Evolutionary conservation across 2,797 vertebrate genomes (phyloP).

Genomic region (Alauda arvensis): DNA sequence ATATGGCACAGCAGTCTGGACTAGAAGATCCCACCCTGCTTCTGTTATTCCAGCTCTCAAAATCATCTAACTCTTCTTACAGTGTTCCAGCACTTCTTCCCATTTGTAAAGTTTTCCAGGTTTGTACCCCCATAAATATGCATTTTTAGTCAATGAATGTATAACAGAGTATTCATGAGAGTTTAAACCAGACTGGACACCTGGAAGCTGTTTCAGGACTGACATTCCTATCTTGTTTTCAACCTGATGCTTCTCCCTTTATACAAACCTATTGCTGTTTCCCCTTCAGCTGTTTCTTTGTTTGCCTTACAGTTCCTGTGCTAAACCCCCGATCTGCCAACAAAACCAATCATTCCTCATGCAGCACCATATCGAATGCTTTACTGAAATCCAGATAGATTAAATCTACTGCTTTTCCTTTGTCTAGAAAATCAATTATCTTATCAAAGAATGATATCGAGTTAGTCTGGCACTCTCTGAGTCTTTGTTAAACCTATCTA

Average conservation of each 20-base stretch:
- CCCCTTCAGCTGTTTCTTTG: not conserved
- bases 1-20: not conserved
- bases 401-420: constrained; percentile 44
- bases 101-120: not conserved
- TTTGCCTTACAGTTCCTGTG: not conserved
- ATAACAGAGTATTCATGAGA: not conserved
- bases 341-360: constrained; percentile 25
- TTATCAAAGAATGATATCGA: constrained; percentile 44
- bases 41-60: not conserved
- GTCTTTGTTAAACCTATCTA: constrained; percentile 8
- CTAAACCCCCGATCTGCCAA: not conserved
- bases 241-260: not conserved
- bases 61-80: not conserved
- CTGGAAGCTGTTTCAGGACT: not conserved
- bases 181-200: not conserved
- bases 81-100: not conserved
- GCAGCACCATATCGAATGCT: not conserved
- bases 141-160: not conserved
- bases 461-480: constrained; percentile 34
- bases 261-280: not conserved
- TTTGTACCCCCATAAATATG: not conserved
- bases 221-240: not conserved
- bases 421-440: constrained; percentile 60
- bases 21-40: not conserved
- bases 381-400: constrained; percentile 46